Base-by-base conservation (phyloP, 2,888 invertebrate species). In the Lithophane ornitopus region DNA sequence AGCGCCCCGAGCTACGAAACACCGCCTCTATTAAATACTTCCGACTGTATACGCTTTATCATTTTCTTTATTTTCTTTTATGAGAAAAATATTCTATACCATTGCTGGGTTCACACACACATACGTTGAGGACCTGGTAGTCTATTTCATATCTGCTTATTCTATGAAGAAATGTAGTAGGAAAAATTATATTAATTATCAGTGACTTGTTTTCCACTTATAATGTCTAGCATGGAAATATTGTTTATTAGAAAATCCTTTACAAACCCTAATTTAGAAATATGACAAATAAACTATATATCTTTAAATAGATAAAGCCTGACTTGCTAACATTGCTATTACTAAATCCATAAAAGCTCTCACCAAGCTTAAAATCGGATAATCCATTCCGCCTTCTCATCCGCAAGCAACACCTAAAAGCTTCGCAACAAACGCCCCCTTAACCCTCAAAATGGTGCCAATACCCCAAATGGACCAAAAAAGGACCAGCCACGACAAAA, bases 1-100 rank as follows among this genome's bases (percentile, higher is more conserved):
- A 85, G 88, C 78, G 76, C 82, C 74, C 49, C 66, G 66, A 67
- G 86, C 89, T 88, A 88, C 89, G 84, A 84, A 76, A 82, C 83
- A 71, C 67, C 81, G 79, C 73, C 74, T 79, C 84, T 81, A 87
- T 83, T 86, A 84, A 86, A 88, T 84, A 87, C 81, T 85, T 88
- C 80, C 81, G 78, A 87, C 74, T 82, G 71, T 84, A 77, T 76
- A 81, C 75, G 49, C 68, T 81, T 79, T 80, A 74, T 80, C 62
- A 70, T 76, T 78, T 76, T 63, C 69, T 78, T 84, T 81, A 76
- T 78, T 82, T 85, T 80, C 74, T 74, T 85, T 87, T 87, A 85
- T 79, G 74, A 86, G 82, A 81, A 70, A 78, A 73, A 84, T 83
- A 86, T 85, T 85, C 65, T 81, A 58, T 76, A 56, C 52, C 65